Conservation (phyloP, 53 echinoderm and acorn worm genomes). For the Zoroaster sp. region DNA sequence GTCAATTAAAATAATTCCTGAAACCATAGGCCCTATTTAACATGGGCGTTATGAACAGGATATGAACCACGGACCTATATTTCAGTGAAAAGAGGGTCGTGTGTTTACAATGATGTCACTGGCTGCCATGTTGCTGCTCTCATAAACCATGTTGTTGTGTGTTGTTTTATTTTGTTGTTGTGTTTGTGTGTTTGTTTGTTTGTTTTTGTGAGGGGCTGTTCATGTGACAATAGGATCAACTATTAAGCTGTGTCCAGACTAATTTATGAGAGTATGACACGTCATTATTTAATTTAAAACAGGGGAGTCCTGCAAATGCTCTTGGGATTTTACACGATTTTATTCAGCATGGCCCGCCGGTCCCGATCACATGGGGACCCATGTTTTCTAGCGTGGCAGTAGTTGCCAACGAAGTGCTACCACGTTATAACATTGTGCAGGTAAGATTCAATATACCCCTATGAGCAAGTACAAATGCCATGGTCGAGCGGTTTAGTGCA, state of each 20-base stretch:
- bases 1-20: too few species aligned
- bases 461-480: background rate
- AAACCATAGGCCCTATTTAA: too few species aligned
- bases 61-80: too few species aligned
- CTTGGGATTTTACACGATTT: conserved; percentile 54
- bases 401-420: conserved; percentile 50
- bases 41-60: too few species aligned
- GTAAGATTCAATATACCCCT: background rate
- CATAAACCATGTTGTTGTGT: too few species aligned
- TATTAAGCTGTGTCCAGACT: background rate
- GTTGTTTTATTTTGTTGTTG: too few species aligned
- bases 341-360: conserved; percentile 48
- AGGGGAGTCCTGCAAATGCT: conserved; percentile 65
- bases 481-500: too few species aligned
- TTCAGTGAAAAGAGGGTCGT: too few species aligned
- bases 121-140: background rate
- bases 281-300: too few species aligned
- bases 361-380: conserved; percentile 66
- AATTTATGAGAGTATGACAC: background rate
- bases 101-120: background rate
- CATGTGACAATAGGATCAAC: too few species aligned
- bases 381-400: conserved; percentile 67
- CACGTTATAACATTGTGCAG: conserved; percentile 62
- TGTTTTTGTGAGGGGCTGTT: too few species aligned
- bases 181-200: too few species aligned